Percentiles rank a stretch among this genome's conserved stretches.
These are phyloP conservation scores for Zygogramma bicolorata DNA, from an alignment of 2,888 invertebrate genomes.

Conservation along the genomic window DNA sequence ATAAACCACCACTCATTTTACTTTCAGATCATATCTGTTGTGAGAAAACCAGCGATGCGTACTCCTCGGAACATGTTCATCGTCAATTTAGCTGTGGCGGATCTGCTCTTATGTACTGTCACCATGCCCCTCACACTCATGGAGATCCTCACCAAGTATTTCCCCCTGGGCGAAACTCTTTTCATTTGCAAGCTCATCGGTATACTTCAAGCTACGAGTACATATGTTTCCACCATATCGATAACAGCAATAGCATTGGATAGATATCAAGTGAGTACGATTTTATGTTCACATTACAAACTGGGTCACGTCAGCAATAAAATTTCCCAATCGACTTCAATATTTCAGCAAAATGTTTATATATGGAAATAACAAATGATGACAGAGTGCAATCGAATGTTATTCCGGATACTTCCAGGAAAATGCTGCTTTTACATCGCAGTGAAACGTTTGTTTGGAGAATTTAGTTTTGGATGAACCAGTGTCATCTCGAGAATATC, in stretches of 20 bases:
- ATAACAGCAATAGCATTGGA: conserved; percentile 93
- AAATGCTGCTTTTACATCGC: no score
- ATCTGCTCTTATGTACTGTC: conserved; percentile 87
- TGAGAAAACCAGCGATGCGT: conserved; percentile 89
- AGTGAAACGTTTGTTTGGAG: no score
- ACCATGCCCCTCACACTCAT: conserved; percentile 92
- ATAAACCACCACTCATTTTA: conserved; percentile 26
- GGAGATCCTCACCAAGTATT: conserved; percentile 87
- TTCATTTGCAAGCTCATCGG: conserved; percentile 88
- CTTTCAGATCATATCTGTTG: conserved; percentile 72
- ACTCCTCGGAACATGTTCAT: conserved; percentile 95
- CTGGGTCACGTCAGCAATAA: background rate
- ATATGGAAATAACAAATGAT: no score
- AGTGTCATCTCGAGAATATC: no score
- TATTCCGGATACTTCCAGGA: no score
- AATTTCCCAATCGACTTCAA: background rate
- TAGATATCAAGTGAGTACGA: conserved; percentile 78
- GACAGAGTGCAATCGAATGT: no score
- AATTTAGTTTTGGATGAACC: no score
- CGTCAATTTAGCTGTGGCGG: conserved; percentile 88
- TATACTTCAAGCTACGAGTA: conserved; percentile 88
- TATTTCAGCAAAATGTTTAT: background rate
- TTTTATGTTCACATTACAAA: background rate
- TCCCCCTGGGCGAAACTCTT: conserved; percentile 86
- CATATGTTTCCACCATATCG: conserved; percentile 93